phyloP scores from a whole-genome alignment of 1,140 invertebrate genomes.

The Hylyphantes graminicola region DNA sequence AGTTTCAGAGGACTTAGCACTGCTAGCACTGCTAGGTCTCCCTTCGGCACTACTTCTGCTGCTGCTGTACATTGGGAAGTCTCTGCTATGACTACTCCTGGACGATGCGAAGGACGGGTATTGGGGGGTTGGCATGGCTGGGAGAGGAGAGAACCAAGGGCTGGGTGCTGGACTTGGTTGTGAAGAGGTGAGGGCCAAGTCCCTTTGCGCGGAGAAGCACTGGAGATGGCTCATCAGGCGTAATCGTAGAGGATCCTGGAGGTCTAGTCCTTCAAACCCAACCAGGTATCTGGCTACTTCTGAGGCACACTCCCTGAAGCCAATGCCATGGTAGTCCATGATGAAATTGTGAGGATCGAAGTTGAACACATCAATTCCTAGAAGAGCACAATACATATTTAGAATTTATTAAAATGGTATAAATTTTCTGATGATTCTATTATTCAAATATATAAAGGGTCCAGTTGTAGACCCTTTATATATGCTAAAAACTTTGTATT shows the following conservation, averaged over 20 bases:
- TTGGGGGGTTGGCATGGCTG: constrained; percentile 52
- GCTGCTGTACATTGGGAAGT: constrained; percentile 6
- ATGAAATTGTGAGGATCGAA: constrained; percentile 92
- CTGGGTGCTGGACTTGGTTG: constrained; percentile 34
- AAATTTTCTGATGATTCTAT: too few species aligned
- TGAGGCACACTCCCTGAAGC: constrained; percentile 93
- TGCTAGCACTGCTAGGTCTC: constrained; percentile 17
- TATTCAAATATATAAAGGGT: too few species aligned
- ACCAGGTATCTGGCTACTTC: constrained; percentile 93
- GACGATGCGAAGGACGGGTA: constrained; percentile 19
- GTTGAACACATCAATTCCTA: constrained; percentile 81
- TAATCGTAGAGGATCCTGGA: constrained; percentile 93
- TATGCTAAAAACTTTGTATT: too few species aligned
- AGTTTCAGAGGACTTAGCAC: background rate
- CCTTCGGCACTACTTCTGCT: background rate
- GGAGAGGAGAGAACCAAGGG: constrained; percentile 64
- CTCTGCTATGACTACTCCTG: background rate
- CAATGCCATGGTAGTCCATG: constrained; percentile 95
- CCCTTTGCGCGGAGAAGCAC: constrained; percentile 89
- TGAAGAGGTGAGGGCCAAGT: constrained; percentile 72
- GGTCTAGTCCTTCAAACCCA: constrained; percentile 92
- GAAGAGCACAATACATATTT: background rate
- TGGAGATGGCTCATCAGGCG: constrained; percentile 91
- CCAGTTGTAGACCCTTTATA: too few species aligned
- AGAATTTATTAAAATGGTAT: too few species aligned